These are phyloP conservation scores for Drosophila trichaetosa DNA, from an alignment of 2,888 invertebrate species.

Conservation along the genomic window DNA sequence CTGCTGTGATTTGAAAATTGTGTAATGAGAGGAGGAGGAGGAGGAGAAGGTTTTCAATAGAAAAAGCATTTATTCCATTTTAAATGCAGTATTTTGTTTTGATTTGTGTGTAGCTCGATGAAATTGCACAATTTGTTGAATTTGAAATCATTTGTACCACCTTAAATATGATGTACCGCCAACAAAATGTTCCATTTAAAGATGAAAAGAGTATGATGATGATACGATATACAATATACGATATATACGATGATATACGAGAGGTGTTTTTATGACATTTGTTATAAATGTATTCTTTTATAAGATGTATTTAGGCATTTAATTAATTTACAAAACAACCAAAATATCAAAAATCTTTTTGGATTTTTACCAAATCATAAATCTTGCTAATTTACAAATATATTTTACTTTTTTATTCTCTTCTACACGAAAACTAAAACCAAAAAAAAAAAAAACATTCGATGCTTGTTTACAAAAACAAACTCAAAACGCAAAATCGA, in stretches of 20 bases:
- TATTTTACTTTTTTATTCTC: constrained; percentile 82
- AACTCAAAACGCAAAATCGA: constrained; percentile 48
- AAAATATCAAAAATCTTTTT: constrained; percentile 51
- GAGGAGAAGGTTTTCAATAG: constrained; percentile 60
- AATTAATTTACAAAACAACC: constrained; percentile 49
- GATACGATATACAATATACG: constrained; percentile 18
- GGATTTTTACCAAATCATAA: constrained; percentile 53
- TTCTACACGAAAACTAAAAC: constrained; percentile 78
- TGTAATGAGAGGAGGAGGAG: constrained; percentile 13
- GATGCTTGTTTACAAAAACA: constrained; percentile 71
- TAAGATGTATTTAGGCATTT: constrained; percentile 75
- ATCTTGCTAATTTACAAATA: constrained; percentile 82
- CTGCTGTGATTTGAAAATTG: constrained; percentile 29
- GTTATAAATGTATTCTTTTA: constrained; percentile 46
- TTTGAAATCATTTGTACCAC: constrained; percentile 44
- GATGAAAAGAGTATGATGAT: constrained; percentile 77
- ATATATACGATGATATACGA: constrained; percentile 3
- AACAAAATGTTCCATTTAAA: constrained; percentile 72
- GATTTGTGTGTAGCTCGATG: constrained; percentile 39
- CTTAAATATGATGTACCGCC: constrained; percentile 61
- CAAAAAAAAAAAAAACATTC: constrained; percentile 54
- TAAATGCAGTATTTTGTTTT: constrained; percentile 72
- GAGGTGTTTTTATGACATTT: constrained; percentile 26
- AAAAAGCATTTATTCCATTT: constrained; percentile 80
- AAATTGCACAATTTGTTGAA: constrained; percentile 58